Base-by-base conservation (phyloP, 2,888 invertebrate species). In the Pycnomerus fuliginosus region DNA sequence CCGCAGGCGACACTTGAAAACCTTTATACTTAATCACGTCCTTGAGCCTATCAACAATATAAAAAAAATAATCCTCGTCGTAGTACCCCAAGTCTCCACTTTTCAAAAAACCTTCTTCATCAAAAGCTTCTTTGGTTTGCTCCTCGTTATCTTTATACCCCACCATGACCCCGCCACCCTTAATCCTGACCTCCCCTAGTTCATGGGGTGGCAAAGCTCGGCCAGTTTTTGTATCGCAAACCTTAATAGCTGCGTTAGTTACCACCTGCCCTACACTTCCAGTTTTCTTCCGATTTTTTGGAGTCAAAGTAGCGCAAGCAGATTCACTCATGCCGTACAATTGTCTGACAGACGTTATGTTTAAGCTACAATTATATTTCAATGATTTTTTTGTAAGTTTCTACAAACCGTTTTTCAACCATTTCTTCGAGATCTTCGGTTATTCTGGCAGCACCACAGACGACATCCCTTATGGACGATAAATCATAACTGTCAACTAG, bases 321-420 rank as follows among this genome's bases (percentile, higher is more conserved):
- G n/a, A n/a, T 70, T 90, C 90, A 3, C 87, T 89, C 56, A 89
- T 73, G 1, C 89, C 90, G 63, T 87, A 90, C 1, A 83, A 87
- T 69, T 87, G 85, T n/a, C n/a, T n/a, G n/a, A n/a, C n/a, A n/a
- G n/a, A n/a, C n/a, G n/a, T n/a, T n/a, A n/a, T n/a, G n/a, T n/a
- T n/a, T n/a, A n/a, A n/a, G n/a, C n/a, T n/a, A n/a, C n/a, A n/a
- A n/a, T n/a, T n/a, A n/a, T n/a, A n/a, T n/a, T n/a, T n/a, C n/a
- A n/a, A n/a, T n/a, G n/a, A n/a, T n/a, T n/a, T n/a, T n/a, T n/a
- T n/a, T n/a, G n/a, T n/a, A n/a, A n/a, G n/a, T n/a, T n/a, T n/a
- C n/a, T n/a, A n/a, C n/a, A n/a, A n/a, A n/a, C n/a, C n/a, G n/a
- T 20, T 38, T 36, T 15, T 25, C 14, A 16, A 2, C 10, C 12